These are phyloP conservation scores for Drosophila ohnishii DNA, from an alignment of 1,140 invertebrate genomes.

Conservation along the genomic window DNA sequence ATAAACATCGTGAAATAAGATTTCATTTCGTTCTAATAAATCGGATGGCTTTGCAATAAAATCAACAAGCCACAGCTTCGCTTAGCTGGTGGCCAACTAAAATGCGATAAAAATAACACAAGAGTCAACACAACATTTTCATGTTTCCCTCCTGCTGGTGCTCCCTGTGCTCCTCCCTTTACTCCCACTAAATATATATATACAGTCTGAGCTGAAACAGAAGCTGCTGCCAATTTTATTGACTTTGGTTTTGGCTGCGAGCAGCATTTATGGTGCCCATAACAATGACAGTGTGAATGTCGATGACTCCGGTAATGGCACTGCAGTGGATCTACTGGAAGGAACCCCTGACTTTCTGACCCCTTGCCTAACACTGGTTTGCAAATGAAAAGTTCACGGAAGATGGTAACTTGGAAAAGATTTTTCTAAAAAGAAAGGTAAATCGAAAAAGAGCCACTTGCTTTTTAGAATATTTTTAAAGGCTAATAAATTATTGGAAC, in stretches of 20 bases:
- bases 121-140: conserved; percentile 67
- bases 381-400: background rate
- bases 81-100: conserved; percentile 62
- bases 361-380: conserved; percentile 32
- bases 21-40: conserved; percentile 75
- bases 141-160: conserved; percentile 3
- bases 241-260: conserved; percentile 62
- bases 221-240: conserved; percentile 59
- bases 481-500: background rate
- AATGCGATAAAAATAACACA: conserved; percentile 73
- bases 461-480: background rate
- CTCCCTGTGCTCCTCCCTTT: background rate
- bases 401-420: background rate
- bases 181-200: conserved; percentile 18
- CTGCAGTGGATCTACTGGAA: conserved; percentile 18
- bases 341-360: conserved; percentile 29
- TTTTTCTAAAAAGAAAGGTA: background rate
- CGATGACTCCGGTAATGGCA: conserved; percentile 57
- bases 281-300: conserved; percentile 56
- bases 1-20: conserved; percentile 72
- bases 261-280: conserved; percentile 59
- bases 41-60: conserved; percentile 69
- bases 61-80: conserved; percentile 52
- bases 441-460: background rate
- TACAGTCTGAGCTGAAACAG: conserved; percentile 13